These are phyloP conservation scores for Hyppa rectilinea DNA, from an alignment of 2,888 invertebrate species.

Conservation along the genomic window DNA sequence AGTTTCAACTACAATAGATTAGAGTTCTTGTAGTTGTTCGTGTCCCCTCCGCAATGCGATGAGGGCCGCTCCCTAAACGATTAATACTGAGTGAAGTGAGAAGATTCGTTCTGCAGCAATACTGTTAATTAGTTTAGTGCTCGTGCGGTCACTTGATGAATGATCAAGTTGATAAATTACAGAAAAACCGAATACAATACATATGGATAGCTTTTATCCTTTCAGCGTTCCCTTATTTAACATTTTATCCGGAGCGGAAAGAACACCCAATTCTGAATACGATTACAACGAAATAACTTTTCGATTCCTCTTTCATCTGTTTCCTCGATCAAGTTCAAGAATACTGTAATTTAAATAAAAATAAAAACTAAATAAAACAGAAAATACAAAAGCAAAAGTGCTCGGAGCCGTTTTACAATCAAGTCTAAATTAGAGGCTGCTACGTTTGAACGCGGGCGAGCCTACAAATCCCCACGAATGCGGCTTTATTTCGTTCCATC, in stretches of 20 bases:
- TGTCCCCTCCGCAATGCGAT: constrained; percentile 53
- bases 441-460: constrained; percentile 74
- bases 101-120: constrained; percentile 62
- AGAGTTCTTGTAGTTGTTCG: constrained; percentile 72
- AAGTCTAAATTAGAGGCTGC: constrained; percentile 78
- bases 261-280: constrained; percentile 45
- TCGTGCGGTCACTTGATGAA: constrained; percentile 71
- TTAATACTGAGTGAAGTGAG: constrained; percentile 71
- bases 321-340: constrained; percentile 47
- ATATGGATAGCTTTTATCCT: constrained; percentile 53
- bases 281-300: constrained; percentile 56
- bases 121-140: constrained; percentile 73
- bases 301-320: constrained; percentile 38
- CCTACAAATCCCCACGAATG: constrained; percentile 79
- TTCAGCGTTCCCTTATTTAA: constrained; percentile 41
- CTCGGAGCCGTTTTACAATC: constrained; percentile 73
- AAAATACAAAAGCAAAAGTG: constrained; percentile 58
- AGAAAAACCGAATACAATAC: constrained; percentile 55
- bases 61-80: constrained; percentile 69
- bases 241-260: constrained; percentile 28
- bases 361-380: constrained; percentile 58
- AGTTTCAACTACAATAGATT: constrained; percentile 70
- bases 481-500: constrained; percentile 82
- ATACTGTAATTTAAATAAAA: constrained; percentile 58
- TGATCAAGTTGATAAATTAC: constrained; percentile 70